Conservation (phyloP, 1,140 invertebrate genomes). For the Bombus sibiricus region DNA sequence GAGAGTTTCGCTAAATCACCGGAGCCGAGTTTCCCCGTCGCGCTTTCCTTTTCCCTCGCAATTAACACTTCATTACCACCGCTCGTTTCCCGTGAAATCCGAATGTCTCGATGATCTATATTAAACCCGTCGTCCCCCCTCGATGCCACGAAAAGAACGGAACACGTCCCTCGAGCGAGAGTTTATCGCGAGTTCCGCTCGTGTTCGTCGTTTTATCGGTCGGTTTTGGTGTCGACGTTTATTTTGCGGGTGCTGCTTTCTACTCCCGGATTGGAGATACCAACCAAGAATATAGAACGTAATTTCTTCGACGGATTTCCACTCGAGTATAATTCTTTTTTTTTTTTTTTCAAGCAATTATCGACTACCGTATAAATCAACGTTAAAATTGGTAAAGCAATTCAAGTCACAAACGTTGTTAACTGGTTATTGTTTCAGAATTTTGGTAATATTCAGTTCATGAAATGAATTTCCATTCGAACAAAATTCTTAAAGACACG, state of each 20-base stretch:
- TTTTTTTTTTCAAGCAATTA: no score
- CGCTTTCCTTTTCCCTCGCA: constrained; percentile 38
- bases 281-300: neutral
- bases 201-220: constrained; percentile 1
- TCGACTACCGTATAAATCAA: no score
- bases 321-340: no score
- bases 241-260: neutral
- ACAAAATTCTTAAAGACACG: no score
- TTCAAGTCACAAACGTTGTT: no score
- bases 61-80: constrained; percentile 44
- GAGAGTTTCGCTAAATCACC: constrained; percentile 37
- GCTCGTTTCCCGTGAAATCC: constrained; percentile 37
- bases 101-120: constrained; percentile 32
- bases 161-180: constrained; percentile 4
- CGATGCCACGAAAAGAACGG: constrained; percentile 16
- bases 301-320: no score
- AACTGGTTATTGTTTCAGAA: no score
- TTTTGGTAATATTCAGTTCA: no score
- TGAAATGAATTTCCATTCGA: no score
- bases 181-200: neutral
- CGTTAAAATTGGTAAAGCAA: accelerated
- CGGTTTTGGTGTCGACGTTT: neutral
- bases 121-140: neutral
- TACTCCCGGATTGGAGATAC: neutral
- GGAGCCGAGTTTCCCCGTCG: neutral